Evolutionary conservation across 2,888 invertebrate species (phyloP), one percentile per base, ranked within the genome.

Genomic region (Drosophila rellima): DNA sequence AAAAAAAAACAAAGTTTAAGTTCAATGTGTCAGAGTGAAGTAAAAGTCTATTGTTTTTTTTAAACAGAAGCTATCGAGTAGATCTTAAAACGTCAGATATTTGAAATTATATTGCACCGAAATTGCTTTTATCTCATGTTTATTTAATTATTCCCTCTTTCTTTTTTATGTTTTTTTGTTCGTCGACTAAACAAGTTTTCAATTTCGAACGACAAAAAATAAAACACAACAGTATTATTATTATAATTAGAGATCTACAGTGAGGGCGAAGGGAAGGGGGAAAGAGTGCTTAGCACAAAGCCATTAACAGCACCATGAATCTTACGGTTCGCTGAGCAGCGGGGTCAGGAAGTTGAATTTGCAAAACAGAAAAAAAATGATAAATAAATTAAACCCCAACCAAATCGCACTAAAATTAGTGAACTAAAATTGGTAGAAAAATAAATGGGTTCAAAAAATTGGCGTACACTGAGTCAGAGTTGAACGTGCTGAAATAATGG

Each of bases 11-110:
- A 17, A 52, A 54, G 60, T 71, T 75, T 69, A 78, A 78, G 71
- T 77, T 78, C 78, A 83, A 83, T 88, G 85, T 89, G 89, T 80
- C 82, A 87, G 72, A 18, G 55, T 18, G 55, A 69, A 77, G 77
- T 75, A 78, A 82, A 80, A 79, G 75, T 86, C 78, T 42, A 31
- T 68, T 68, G 20, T 42, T 54, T 55, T 45, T 65, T 42, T 65
- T 68, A 60, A 33, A 72, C 81, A 78, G 78, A 69, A 86, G 87
- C 74, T 57, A 55, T 39, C 47, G 13, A 31, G 18, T 37, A 60
- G 63, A 71, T 71, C 59, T 63, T 61, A 71, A 63, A 78, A 67
- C 47, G 37, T 63, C 77, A 63, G 51, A 63, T 66, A 67, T 48
- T 26, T 48, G 60, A 71, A 57, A 59, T 76, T 66, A 56, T 56